Evolutionary conservation across 2,888 invertebrate genomes (phyloP), one percentile per base, ranked within the genome.

Genomic region (Norana najaformis): DNA sequence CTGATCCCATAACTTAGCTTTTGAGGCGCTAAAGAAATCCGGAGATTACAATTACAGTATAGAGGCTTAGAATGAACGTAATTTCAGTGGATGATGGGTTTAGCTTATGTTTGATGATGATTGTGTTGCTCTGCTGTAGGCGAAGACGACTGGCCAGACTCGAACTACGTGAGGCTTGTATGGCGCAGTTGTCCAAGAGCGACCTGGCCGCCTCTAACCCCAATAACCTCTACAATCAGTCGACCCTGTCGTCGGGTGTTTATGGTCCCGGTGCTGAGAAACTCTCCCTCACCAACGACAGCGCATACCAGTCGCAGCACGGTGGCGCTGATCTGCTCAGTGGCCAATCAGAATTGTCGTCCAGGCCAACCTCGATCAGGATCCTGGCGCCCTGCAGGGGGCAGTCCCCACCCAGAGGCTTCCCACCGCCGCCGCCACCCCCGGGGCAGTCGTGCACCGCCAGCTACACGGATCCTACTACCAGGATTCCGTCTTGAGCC

Each of bases 171-270:
- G 36, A 85, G 85, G 85, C 85, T 18, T 85, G 85, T 23, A 85
- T 85, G 85, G 35, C 34, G 1, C 85, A 85, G 85, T 35, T 85
- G 23, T 85, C 85, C 11, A 85, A 85, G 36, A 85, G 85, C 14
- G 85, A 85, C 35, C 36, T 37, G 85, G 85, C 85, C 36, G 85
- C 85, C 37, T 85, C 85, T 5, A 85, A 85, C 36, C 85, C 35
- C 36, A 85, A 85, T 35, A 85, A 85, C 23, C 85, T 85, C 85
- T 85, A 85, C 85, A 85, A 85, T 23, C 85, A 85, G 23, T 85
- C 85, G 6, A 85, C 37, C 37, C 35, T 85, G 6, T 85, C 85
- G 36, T 35, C 36, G 20, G 85, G 85, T 14, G 69, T 69, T n/a
- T 85, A 85, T 23, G 85, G 85, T 23, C 69, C 69, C 30, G 37